These are phyloP conservation scores for Discoglossus pictus DNA, from an alignment of 2,797 vertebrate species.

Conservation along the genomic window DNA sequence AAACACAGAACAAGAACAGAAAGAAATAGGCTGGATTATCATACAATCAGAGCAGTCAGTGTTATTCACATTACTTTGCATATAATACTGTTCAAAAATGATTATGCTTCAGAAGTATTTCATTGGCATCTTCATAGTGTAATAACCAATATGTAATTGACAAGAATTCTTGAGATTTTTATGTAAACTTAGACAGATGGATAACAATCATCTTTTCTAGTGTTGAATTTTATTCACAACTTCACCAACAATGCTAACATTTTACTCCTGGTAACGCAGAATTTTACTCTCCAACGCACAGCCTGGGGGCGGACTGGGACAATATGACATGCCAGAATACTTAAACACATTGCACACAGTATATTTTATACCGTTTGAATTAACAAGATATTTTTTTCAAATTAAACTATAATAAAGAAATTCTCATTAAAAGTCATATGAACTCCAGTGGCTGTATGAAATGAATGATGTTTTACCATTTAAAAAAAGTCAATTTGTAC, in stretches of 20 bases:
- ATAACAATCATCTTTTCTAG: conserved; percentile 36
- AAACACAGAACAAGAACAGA: too few species aligned
- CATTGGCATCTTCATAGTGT: conserved; percentile 13
- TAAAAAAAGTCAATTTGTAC: too few species aligned
- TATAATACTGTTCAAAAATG: too few species aligned
- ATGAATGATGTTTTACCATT: too few species aligned
- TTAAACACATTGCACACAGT: conserved; percentile 28
- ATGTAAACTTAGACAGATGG: conserved; percentile 34
- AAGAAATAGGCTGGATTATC: too few species aligned
- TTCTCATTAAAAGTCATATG: not conserved
- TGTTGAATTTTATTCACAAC: conserved; percentile 16
- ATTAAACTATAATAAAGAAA: not conserved
- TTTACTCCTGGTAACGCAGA: conserved; percentile 6
- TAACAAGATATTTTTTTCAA: not conserved
- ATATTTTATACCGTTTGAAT: conserved; percentile 18
- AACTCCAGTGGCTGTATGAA: too few species aligned
- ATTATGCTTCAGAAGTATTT: too few species aligned
- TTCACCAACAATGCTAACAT: conserved; percentile 38
- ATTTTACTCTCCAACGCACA: conserved; percentile 43
- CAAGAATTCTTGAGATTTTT: conserved; percentile 42
- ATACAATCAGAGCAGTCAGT: too few species aligned
- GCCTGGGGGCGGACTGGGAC: conserved; percentile 35
- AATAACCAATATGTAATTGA: conserved; percentile 15
- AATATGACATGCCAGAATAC: conserved; percentile 16
- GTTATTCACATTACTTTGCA: too few species aligned